A percentile compares a stretch with the other conserved stretches of the same genome.
phyloP scores from a whole-genome alignment of 2,888 invertebrate species.

The Drosophila emarginata region DNA sequence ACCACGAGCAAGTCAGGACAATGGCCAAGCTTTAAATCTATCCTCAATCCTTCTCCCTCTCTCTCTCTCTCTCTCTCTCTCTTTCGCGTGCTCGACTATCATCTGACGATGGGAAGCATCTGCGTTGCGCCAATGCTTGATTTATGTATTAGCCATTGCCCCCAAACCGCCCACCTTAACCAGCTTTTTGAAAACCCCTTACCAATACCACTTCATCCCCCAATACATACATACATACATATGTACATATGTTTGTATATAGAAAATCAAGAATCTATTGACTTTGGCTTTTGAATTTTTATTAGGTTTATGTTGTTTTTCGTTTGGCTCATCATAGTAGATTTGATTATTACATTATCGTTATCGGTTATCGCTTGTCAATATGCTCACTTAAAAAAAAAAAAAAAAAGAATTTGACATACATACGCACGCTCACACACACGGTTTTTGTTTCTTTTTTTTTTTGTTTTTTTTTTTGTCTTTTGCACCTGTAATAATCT shows the following conservation, averaged over 20 bases:
- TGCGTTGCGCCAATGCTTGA: conserved; percentile 71
- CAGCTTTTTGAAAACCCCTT: not conserved
- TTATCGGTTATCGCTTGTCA: conserved; percentile 48
- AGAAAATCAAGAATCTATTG: conserved; percentile 57
- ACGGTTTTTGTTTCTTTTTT: not conserved
- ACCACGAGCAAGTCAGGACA: not conserved
- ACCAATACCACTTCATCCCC: too few relatives aligned
- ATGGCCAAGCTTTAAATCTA: conserved; percentile 11
- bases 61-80: not conserved
- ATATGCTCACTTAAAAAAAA: not conserved
- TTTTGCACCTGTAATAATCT: conserved; percentile 45
- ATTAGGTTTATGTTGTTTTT: conserved; percentile 59
- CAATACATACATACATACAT: too few relatives aligned
- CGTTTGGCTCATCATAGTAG: conserved; percentile 50
- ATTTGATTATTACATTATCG: conserved; percentile 57
- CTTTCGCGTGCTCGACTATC: not conserved
- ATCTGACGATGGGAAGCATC: conserved; percentile 33
- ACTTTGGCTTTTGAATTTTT: conserved; percentile 74
- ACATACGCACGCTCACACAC: not conserved
- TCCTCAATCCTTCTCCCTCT: not conserved
- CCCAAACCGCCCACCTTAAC: too few relatives aligned
- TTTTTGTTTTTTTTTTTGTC: not conserved
- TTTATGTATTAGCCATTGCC: conserved; percentile 49
- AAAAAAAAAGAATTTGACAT: not conserved
- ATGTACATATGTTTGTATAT: too few relatives aligned